Percentiles rank a stretch among this genome's conserved stretches.
Conservation (phyloP, 2,888 invertebrate genomes). For the Xestia sexstrigata region DNA sequence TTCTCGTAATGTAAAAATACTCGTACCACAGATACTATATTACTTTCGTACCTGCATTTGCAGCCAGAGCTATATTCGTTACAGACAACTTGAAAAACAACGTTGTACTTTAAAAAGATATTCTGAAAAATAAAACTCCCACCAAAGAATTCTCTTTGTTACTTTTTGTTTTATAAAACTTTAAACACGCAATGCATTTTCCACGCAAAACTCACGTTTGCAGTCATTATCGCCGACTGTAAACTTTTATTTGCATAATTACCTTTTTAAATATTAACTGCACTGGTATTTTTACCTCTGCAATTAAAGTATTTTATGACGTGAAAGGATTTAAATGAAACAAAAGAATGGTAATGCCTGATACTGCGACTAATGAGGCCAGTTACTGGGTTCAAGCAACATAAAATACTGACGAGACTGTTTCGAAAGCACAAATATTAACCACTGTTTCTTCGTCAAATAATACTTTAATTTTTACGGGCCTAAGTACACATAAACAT, state of each 20-base stretch:
- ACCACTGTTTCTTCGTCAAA: background rate
- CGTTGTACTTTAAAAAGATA: background rate
- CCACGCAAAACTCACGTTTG: conserved; percentile 46
- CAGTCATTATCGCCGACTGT: conserved; percentile 30
- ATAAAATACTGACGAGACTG: background rate
- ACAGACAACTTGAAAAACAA: background rate
- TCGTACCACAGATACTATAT: too few relatives aligned
- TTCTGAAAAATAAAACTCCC: conserved; percentile 9
- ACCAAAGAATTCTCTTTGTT: conserved; percentile 29
- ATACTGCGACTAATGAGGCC: background rate
- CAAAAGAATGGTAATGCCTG: background rate
- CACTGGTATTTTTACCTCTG: conserved; percentile 24
- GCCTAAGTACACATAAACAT: background rate
- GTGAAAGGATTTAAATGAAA: conserved; percentile 6
- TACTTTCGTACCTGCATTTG: too few relatives aligned
- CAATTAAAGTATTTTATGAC: background rate
- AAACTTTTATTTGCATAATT: conserved; percentile 59
- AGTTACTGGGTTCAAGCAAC: background rate
- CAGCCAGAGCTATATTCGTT: background rate
- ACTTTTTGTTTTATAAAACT: conserved; percentile 32
- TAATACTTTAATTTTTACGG: background rate
- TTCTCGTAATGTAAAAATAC: background rate
- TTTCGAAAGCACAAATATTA: background rate
- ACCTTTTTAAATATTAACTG: conserved; percentile 45
- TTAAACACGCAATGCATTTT: conserved; percentile 46